A percentile compares a stretch with the other conserved stretches of the same genome.
phyloP scores from a whole-genome alignment of 1,140 invertebrate species.

The Aphelinus atriplicis region DNA sequence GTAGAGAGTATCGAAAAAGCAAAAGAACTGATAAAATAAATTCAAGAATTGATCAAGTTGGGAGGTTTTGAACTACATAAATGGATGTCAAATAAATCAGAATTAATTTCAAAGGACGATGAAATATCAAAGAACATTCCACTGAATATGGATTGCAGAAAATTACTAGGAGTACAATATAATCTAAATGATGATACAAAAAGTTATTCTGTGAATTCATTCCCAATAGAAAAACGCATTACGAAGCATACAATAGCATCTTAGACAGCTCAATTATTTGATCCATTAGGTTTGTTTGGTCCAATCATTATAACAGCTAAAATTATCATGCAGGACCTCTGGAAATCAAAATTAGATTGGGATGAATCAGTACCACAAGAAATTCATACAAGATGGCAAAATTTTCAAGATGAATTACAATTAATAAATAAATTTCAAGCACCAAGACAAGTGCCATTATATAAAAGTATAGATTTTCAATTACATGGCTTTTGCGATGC shows the following conservation, averaged over 20 bases:
- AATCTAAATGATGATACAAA: too few species aligned
- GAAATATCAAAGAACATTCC: too few species aligned
- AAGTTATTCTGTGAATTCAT: background rate
- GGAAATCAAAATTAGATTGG: constrained; percentile 11
- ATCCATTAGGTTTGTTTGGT: background rate
- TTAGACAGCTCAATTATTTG: background rate
- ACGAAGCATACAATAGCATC: background rate
- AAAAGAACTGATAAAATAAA: background rate
- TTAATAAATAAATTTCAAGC: background rate
- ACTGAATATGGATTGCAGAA: background rate
- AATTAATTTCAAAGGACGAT: background rate
- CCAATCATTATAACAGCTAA: background rate
- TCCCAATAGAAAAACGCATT: background rate
- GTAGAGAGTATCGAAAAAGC: background rate
- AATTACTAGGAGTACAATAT: constrained; percentile 12
- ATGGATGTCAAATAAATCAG: constrained; percentile 2
- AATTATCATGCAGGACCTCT: constrained; percentile 1
- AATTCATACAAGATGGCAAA: background rate
- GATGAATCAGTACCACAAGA: background rate
- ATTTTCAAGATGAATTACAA: background rate
- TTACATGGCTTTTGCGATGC: constrained; percentile 46
- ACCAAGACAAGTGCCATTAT: background rate
- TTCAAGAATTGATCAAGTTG: background rate
- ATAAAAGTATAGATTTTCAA: constrained; percentile 10
- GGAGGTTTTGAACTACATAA: constrained; percentile 18